Evolutionary conservation across 2,888 invertebrate genomes (phyloP), one percentile per base, ranked within the genome.

Genomic region (Muschampia plurimacula): DNA sequence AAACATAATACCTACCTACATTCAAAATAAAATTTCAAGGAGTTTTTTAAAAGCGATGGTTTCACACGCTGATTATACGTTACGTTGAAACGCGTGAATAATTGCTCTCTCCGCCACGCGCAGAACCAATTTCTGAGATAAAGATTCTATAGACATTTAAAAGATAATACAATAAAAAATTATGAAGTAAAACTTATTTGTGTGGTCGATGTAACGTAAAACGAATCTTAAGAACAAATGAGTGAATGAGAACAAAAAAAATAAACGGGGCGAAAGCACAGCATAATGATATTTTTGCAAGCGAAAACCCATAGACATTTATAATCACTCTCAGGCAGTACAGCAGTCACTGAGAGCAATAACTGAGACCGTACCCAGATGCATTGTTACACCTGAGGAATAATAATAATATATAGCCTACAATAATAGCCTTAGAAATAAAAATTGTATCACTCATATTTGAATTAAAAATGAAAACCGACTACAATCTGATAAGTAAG

Each of bases 31-130:
- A 44, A 52, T 52, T 52, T 52, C 36, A 15, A 63, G 44, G 63
- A 39, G 28, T 44, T 59, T n/a, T 67, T 15, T 52, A 7, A 52
- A 52, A 7, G 52, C 22, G 55, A 22, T 55, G 22, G 22, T 22
- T 46, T 44, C 49, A 68, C 60, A 68, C 39, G 44, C 32, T 67
- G 68, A 67, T 67, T 67, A 59, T 44, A 67, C 67, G 59, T 46
- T 59, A 59, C 67, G 57, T 44, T 41, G 59, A 67, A 57, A 67
- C 67, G 57, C 67, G 57, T 67, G 46, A 67, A 67, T 67, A 67
- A 67, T 67, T 32, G 59, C 67, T 22, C 44, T 44, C 59, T 22
- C 44, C 57, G 67, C 59, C 67, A 67, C 67, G 67, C 57, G 66
- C 66, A 32, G 36, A 36, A 59, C 66, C 66, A n/a, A 66, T 66